A percentile compares a stretch with the other conserved stretches of the same genome.
These are phyloP conservation scores for Bubo blakistoni DNA, from an alignment of 2,113 vertebrate species.

Conservation along the genomic window DNA sequence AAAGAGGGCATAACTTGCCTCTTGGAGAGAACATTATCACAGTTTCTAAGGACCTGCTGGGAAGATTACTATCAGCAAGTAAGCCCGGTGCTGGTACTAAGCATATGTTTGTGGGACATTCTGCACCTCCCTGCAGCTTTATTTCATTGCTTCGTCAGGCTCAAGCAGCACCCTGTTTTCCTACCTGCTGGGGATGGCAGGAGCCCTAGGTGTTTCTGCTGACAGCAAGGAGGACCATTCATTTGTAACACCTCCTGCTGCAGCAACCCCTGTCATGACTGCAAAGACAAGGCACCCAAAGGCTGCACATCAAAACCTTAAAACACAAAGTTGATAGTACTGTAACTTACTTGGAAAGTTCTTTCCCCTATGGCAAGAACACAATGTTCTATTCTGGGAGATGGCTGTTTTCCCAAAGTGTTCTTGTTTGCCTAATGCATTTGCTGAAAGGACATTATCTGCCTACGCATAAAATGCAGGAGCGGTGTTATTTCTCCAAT, in stretches of 20 bases:
- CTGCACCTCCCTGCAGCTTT: not conserved
- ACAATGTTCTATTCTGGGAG: constrained; percentile 35
- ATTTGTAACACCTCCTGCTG: not conserved
- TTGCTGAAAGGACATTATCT: constrained; percentile 37
- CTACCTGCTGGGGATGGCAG: not conserved
- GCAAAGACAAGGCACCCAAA: not conserved
- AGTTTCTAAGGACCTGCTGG: not conserved
- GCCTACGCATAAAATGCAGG: not conserved
- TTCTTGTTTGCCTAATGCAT: constrained; percentile 30
- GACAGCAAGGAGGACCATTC: not conserved
- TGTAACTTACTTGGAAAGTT: not conserved
- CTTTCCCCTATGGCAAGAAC: not conserved
- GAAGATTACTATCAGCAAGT: not conserved
- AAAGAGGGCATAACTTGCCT: not conserved
- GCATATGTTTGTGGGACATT: accelerated
- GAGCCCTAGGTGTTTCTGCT: not conserved
- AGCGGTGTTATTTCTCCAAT: not conserved
- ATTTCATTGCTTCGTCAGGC: not conserved
- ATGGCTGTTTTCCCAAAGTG: not conserved
- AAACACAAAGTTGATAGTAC: not conserved
- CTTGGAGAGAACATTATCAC: not conserved
- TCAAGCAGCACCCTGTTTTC: not conserved
- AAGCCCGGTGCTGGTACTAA: not conserved
- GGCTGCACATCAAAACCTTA: not conserved
- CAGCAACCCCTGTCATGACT: not conserved